These are phyloP conservation scores for Pristionchus mayeri DNA, from an alignment of 2,888 invertebrate genomes.

Conservation along the genomic window DNA sequence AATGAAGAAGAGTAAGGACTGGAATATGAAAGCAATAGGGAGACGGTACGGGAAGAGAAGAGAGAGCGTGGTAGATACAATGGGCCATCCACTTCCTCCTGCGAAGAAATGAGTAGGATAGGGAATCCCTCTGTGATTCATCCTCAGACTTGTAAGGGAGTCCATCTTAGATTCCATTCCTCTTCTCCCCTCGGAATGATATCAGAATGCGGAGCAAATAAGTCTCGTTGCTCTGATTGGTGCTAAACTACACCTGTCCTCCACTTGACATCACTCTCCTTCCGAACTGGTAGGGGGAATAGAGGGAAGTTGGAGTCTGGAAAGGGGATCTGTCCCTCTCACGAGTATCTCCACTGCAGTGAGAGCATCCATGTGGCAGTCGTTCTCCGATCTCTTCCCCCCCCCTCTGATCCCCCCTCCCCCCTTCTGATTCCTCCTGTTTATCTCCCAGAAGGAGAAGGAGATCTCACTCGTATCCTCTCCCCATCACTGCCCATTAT, in stretches of 20 bases:
- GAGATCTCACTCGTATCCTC: not conserved
- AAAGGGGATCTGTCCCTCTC: conserved; percentile 2
- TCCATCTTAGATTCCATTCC: too few relatives aligned
- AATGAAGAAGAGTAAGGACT: not conserved
- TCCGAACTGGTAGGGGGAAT: not conserved
- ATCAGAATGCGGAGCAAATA: too few relatives aligned
- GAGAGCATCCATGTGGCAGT: not conserved
- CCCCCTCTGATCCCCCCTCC: not conserved
- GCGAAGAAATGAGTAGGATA: too few relatives aligned
- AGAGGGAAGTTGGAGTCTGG: not conserved
- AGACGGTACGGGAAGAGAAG: not conserved
- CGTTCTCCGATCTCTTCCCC: not conserved
- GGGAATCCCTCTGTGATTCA: too few relatives aligned
- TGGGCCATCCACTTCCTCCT: not conserved
- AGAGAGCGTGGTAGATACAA: not conserved
- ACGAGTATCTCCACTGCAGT: conserved; percentile 15
- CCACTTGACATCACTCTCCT: conserved; percentile 7
- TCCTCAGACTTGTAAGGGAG: too few relatives aligned
- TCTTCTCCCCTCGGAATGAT: too few relatives aligned
- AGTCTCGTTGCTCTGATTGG: too few relatives aligned
- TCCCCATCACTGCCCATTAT: not conserved
- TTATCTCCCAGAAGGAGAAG: not conserved
- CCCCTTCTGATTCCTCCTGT: not conserved
- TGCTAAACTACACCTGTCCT: too few relatives aligned
- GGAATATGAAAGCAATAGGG: conserved; percentile 23